Evolutionary conservation across 2,888 invertebrate species (phyloP).

Genomic region (Agrotis exclamationis): DNA sequence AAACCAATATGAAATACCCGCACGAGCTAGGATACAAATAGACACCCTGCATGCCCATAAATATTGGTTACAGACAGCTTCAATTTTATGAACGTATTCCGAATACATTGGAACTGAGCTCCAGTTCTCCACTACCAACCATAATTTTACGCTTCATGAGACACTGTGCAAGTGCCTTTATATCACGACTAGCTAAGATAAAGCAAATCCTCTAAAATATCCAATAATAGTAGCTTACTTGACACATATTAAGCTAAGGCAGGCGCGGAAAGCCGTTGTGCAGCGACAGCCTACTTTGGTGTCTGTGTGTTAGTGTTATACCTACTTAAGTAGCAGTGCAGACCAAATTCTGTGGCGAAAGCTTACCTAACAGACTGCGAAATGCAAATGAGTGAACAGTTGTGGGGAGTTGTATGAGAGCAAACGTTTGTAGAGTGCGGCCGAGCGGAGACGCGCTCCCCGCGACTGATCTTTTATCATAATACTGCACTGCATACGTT

Average conservation of each 20-base stretch:
- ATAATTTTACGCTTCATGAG: slow-evolving; percentile 56
- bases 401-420: slow-evolving; percentile 74
- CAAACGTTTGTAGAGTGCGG: slow-evolving; percentile 75
- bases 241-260: slow-evolving; percentile 50
- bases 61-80: slow-evolving; percentile 50
- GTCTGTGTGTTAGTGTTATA: slow-evolving; percentile 58
- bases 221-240: slow-evolving; percentile 43
- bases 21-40: slow-evolving; percentile 47
- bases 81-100: slow-evolving; percentile 59
- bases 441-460: slow-evolving; percentile 48
- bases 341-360: slow-evolving; percentile 70
- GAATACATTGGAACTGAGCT: slow-evolving; percentile 51
- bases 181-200: slow-evolving; percentile 42
- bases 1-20: slow-evolving; percentile 26
- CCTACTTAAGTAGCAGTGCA: slow-evolving; percentile 58
- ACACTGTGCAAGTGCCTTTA: slow-evolving; percentile 38
- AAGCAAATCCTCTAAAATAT: slow-evolving; percentile 53
- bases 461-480: slow-evolving; percentile 79
- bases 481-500: slow-evolving; percentile 71
- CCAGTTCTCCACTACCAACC: slow-evolving; percentile 26
- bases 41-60: slow-evolving; percentile 48
- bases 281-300: slow-evolving; percentile 53
- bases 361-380: slow-evolving; percentile 75
- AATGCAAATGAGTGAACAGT: slow-evolving; percentile 82
- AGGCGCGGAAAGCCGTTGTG: slow-evolving; percentile 27